Conservation (phyloP, 1,140 invertebrate genomes). For the Drosophila jambulina region DNA sequence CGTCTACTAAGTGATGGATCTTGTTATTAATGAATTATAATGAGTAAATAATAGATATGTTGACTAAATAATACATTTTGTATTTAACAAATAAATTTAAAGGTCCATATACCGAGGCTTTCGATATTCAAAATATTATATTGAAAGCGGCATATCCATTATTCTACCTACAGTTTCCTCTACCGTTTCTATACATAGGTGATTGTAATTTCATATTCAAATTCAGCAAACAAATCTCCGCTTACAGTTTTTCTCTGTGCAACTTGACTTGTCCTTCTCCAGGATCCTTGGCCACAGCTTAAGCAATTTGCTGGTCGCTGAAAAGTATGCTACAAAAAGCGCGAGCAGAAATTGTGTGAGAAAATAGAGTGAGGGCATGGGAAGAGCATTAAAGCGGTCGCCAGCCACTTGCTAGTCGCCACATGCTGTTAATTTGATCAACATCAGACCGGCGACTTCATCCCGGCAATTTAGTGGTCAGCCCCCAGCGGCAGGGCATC, state of each 20-base stretch:
- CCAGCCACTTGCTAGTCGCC: constrained; percentile 58
- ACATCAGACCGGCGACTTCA: constrained; percentile 64
- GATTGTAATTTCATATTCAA: not conserved
- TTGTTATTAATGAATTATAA: not conserved
- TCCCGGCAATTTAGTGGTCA: constrained; percentile 78
- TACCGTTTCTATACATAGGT: too few species aligned
- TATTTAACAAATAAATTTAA: too few species aligned
- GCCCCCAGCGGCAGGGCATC: constrained; percentile 45
- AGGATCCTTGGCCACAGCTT: constrained; percentile 27
- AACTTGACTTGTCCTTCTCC: constrained; percentile 10
- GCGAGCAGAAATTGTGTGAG: constrained; percentile 3
- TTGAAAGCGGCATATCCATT: not conserved
- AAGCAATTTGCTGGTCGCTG: constrained; percentile 68
- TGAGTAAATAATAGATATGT: too few species aligned
- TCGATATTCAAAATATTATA: not conserved
- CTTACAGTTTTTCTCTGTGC: constrained; percentile 1
- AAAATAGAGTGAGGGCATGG: not conserved
- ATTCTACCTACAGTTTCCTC: not conserved
- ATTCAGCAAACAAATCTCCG: not conserved
- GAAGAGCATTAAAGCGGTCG: constrained; percentile 35
- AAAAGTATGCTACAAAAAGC: constrained; percentile 65
- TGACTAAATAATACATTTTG: not conserved
- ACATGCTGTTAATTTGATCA: constrained; percentile 82
- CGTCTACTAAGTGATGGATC: not conserved
- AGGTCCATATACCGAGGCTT: too few species aligned